Evolutionary conservation across 2,888 invertebrate genomes (phyloP), one percentile per base, ranked within the genome.

Genomic region (Thymelicus lineola): DNA sequence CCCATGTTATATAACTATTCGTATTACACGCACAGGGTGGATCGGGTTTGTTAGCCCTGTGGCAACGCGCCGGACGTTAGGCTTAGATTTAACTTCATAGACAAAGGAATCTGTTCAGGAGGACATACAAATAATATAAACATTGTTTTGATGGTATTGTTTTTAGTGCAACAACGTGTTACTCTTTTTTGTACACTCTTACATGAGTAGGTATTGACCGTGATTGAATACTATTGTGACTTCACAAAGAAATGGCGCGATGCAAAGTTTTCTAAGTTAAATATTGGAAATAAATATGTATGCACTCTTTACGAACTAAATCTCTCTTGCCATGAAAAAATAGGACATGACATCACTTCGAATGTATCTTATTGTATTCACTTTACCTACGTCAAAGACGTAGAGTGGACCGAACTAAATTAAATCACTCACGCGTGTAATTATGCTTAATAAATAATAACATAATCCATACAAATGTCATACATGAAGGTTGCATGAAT

Each of bases 361-460:
- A 48, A 66, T 38, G 50, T 59, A 66, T n/a, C n/a, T n/a, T n/a
- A n/a, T 46, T 66, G 46, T 46, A 50, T 50, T 38, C 28, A 53
- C 53, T 38, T 42, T 12, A 42, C 42, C 12, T 12, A 42, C 42
- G 10, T 28, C 4, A 12, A 0, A 61, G 53, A 45, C 45, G 63
- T 69, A 38, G 59, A 64, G 15, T 50, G 20, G 62, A 64, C 64
- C 35, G 59, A 70, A 64, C 59, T 59, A 70, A 70, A 59, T 57
- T 59, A 64, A 63, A 70, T 38, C 59, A 69, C 58, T 63, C 50
- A 64, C 28, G 72, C 71, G 62, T 73, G 69, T 78, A 77, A 83
- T 80, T 82, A 83, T 74, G 69, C 67, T 48, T 75, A 70, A 81
- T 80, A 81, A 80, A 82, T 80, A 77, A 78, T 77, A 75, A 76